phyloP scores from a whole-genome alignment of 2,797 vertebrate species.

The Lagocephalus sceleratus region DNA sequence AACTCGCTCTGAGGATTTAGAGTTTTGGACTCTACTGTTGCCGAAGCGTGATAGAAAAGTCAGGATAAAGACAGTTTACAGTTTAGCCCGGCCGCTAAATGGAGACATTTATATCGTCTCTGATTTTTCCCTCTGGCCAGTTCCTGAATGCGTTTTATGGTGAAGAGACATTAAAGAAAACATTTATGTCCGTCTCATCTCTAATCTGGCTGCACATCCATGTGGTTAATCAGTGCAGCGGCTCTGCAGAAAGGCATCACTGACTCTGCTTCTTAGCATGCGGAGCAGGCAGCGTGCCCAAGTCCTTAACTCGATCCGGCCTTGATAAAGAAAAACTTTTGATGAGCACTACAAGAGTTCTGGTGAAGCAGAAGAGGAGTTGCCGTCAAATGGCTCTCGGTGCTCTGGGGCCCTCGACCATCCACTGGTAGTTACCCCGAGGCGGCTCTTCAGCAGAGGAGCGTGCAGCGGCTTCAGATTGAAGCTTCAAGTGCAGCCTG shows the following conservation, averaged over 20 bases:
- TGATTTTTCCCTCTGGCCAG: neutral
- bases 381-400: constrained; percentile 24
- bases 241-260: neutral
- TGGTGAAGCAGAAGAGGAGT: constrained; percentile 27
- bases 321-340: constrained; percentile 26
- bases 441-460: constrained; percentile 37
- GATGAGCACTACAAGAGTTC: constrained; percentile 30
- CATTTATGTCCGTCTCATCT: no score
- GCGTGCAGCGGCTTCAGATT: constrained; percentile 45
- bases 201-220: no score
- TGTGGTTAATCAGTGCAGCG: no score
- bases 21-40: neutral
- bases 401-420: constrained; percentile 29
- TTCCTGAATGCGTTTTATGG: no score
- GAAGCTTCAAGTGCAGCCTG: constrained; percentile 27
- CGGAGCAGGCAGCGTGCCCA: constrained; percentile 15
- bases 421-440: constrained; percentile 30
- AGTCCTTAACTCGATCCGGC: constrained; percentile 15
- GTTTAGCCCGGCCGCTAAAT: no score
- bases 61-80: no score
- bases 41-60: neutral
- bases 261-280: constrained; percentile 11
- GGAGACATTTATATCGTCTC: neutral
- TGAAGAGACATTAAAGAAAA: no score
- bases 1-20: constrained; percentile 2